Evolutionary conservation across 1,140 invertebrate species (phyloP).

Genomic region (Drosophila bipectinata): DNA sequence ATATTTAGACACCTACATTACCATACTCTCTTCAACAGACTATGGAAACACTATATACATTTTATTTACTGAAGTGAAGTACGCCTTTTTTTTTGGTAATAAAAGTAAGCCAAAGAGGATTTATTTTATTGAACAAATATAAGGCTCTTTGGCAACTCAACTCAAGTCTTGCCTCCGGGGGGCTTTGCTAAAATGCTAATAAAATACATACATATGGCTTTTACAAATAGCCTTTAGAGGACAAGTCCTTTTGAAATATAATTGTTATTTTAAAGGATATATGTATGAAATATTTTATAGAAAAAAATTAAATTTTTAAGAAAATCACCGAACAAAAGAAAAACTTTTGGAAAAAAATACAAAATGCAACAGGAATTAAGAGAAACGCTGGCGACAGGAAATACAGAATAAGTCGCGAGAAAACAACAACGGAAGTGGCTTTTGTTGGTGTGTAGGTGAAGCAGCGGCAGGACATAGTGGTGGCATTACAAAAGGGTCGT

Average conservation of each 20-base stretch:
- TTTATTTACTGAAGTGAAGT: background rate
- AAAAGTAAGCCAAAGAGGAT: background rate
- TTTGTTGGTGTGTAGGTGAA: background rate
- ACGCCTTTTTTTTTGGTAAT: background rate
- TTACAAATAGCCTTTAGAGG: no score
- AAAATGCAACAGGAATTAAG: slow-evolving; percentile 39
- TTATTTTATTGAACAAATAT: slow-evolving; percentile 2
- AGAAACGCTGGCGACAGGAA: slow-evolving; percentile 8
- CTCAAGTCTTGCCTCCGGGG: background rate
- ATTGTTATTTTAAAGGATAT: no score
- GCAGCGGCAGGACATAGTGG: background rate
- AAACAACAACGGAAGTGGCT: background rate
- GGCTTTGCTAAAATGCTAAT: background rate
- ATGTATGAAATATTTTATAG: no score
- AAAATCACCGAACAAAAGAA: background rate
- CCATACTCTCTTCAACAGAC: background rate
- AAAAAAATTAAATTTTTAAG: background rate
- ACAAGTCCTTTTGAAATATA: no score
- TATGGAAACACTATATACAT: no score
- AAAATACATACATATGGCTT: background rate
- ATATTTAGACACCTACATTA: background rate
- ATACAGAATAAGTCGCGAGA: slow-evolving; percentile 11
- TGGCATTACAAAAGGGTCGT: background rate
- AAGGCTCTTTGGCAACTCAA: background rate
- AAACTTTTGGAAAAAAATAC: background rate